Conservation (phyloP, 2,888 invertebrate genomes). For the Colletes collaris region DNA sequence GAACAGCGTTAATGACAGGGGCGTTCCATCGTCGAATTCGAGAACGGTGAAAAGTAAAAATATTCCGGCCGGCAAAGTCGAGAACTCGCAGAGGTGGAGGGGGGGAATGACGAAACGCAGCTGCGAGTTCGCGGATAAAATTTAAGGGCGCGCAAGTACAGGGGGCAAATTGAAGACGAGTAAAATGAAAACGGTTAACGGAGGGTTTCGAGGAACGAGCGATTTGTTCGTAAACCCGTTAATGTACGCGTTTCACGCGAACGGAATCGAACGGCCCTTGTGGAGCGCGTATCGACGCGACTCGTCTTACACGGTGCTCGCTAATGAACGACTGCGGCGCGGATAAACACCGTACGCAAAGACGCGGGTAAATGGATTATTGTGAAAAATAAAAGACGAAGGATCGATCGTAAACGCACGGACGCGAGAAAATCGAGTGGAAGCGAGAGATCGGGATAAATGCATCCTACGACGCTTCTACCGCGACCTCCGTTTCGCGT, state of each 20-base stretch:
- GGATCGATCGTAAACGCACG: background rate
- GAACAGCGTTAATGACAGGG: no score
- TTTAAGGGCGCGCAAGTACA: slow-evolving; percentile 6
- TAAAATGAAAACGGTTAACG: slow-evolving; percentile 17
- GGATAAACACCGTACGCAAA: slow-evolving; percentile 40
- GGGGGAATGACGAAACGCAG: background rate
- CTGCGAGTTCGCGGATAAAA: slow-evolving; percentile 9
- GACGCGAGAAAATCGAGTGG: background rate
- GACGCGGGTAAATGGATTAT: slow-evolving; percentile 36
- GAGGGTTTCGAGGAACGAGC: slow-evolving; percentile 30
- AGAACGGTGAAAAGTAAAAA: no score
- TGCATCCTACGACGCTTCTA: background rate
- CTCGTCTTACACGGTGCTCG: slow-evolving; percentile 28
- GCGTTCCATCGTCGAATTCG: no score
- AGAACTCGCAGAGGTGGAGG: background rate
- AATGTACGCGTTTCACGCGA: slow-evolving; percentile 44
- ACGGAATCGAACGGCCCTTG: slow-evolving; percentile 9
- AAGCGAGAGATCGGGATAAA: background rate
- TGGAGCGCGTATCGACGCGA: slow-evolving; percentile 2
- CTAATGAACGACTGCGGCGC: slow-evolving; percentile 45
- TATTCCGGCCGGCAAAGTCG: background rate
- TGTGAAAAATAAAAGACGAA: slow-evolving; percentile 48
- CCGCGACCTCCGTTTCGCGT: no score
- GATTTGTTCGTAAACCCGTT: slow-evolving; percentile 37
- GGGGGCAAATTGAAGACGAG: slow-evolving; percentile 27